These are phyloP conservation scores for Eurystomus gularis DNA, from an alignment of 2,113 vertebrate genomes.

Conservation along the genomic window DNA sequence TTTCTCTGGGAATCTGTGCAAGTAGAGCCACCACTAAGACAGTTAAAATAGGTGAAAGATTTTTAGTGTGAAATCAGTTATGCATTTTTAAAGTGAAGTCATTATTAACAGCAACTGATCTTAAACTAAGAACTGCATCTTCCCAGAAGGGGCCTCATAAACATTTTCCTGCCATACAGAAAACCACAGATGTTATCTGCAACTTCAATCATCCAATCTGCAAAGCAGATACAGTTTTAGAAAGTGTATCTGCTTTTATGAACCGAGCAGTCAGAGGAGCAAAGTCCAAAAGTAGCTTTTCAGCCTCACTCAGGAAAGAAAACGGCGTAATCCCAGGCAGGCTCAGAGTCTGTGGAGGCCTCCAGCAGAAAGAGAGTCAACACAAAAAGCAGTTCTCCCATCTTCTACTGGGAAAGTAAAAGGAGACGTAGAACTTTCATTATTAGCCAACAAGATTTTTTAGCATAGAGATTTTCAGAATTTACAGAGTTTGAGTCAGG, in stretches of 20 bases:
- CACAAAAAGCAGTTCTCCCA: not conserved
- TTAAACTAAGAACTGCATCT: not conserved
- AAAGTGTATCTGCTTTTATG: not conserved
- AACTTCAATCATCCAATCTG: not conserved
- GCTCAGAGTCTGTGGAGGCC: accelerated
- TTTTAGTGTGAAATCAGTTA: not conserved
- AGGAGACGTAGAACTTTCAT: not conserved
- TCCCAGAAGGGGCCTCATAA: not conserved
- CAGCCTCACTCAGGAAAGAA: not conserved
- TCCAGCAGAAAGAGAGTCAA: not conserved
- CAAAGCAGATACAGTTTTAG: not conserved
- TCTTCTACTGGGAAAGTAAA: not conserved
- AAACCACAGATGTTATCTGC: not conserved
- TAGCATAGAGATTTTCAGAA: not conserved
- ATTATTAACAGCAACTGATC: not conserved
- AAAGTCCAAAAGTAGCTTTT: not conserved
- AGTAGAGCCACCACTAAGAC: not conserved
- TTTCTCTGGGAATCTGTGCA: not conserved
- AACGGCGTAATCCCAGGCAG: not conserved
- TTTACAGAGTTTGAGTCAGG: not conserved
- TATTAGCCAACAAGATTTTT: not conserved
- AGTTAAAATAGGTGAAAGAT: not conserved
- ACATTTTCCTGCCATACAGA: not conserved
- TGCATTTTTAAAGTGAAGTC: not conserved
- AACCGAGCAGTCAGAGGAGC: not conserved